Evolutionary conservation across 2,113 vertebrate species (phyloP).

Genomic region (Rafetus swinhoei): DNA sequence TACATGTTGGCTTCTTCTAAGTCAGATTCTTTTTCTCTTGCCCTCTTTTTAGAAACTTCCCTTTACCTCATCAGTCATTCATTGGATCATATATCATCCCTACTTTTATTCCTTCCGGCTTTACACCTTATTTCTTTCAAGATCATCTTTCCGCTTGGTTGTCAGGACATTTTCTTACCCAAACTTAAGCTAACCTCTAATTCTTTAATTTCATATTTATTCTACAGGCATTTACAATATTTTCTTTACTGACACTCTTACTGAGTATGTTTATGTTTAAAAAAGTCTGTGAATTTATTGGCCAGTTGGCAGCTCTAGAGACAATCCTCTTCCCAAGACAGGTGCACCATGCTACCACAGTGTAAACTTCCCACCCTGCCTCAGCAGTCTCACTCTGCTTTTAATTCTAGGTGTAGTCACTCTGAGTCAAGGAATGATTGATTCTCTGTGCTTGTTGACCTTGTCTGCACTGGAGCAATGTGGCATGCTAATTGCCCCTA

Average conservation of each 20-base stretch:
- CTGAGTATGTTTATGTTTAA: background rate
- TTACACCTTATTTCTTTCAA: too few relatives aligned
- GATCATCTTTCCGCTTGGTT: too few relatives aligned
- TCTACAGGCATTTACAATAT: background rate
- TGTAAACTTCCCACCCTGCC: background rate
- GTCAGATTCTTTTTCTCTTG: too few relatives aligned
- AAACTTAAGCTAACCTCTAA: too few relatives aligned
- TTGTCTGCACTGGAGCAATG: background rate
- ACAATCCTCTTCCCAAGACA: background rate
- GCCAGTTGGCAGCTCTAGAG: background rate
- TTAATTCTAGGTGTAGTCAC: background rate
- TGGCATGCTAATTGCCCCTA: fast-evolving
- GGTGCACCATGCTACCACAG: background rate
- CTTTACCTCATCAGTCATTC: too few relatives aligned
- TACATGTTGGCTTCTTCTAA: too few relatives aligned
- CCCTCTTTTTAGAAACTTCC: too few relatives aligned
- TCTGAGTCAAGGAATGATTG: background rate
- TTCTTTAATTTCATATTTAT: background rate
- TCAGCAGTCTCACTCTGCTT: background rate
- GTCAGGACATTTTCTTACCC: too few relatives aligned
- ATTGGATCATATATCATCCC: too few relatives aligned
- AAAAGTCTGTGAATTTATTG: background rate
- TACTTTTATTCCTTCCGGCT: too few relatives aligned
- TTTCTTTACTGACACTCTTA: background rate
- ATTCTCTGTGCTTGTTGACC: background rate